A percentile compares a stretch with the other conserved stretches of the same genome.
phyloP scores from a whole-genome alignment of 2,797 vertebrate species.

The Parotocinclus haroldoi region DNA sequence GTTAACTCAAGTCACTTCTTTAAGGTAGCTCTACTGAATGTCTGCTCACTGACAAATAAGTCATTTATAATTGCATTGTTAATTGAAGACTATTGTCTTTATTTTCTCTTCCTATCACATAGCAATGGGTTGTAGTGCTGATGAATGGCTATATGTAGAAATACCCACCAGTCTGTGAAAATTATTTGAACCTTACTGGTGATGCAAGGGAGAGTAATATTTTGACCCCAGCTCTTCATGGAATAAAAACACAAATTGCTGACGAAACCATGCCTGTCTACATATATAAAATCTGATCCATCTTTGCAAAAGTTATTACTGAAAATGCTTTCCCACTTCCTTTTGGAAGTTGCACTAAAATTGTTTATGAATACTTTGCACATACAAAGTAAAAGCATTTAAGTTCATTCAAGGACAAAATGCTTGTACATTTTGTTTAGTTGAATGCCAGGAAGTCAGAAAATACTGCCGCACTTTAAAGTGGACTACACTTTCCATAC shows the following conservation, averaged over 20 bases:
- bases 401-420: constrained; percentile 7
- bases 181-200: constrained; percentile 3
- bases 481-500: constrained; percentile 50
- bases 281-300: constrained; percentile 17
- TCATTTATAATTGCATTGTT: too few species aligned
- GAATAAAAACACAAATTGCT: constrained; percentile 31
- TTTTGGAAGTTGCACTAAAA: background rate
- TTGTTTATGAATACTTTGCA: background rate
- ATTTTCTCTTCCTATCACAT: too few species aligned
- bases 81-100: too few species aligned
- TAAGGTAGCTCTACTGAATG: too few species aligned
- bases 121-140: too few species aligned
- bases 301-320: background rate
- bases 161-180: constrained; percentile 5
- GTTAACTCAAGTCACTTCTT: too few species aligned
- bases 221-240: constrained; percentile 3
- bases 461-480: constrained; percentile 23
- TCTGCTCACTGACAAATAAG: too few species aligned
- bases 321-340: background rate
- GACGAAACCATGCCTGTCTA: constrained; percentile 29
- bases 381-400: background rate
- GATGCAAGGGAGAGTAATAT: constrained; percentile 17
- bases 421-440: constrained; percentile 43
- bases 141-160: constrained; percentile 1
- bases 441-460: constrained; percentile 8